Base-by-base conservation (phyloP, 2,113 vertebrate species). In the Gadus chalcogrammus region DNA sequence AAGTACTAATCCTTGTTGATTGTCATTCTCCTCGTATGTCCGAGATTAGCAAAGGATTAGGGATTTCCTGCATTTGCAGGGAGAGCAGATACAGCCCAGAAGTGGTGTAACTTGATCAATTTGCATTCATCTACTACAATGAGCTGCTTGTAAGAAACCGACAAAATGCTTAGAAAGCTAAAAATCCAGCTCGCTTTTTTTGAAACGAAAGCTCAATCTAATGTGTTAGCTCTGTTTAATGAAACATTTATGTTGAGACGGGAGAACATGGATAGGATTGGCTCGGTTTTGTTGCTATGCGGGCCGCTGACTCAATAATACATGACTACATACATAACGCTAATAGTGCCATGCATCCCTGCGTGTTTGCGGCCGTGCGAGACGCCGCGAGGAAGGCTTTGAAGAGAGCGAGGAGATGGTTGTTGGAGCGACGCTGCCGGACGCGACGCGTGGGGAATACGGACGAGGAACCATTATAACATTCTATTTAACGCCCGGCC, bases 261-360 rank as follows among this genome's bases (percentile, higher is more conserved):
- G 2, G 28, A 70, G 42, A 70, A 71, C 18, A 72, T 1, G 15
- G 65, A 75, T 68, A 73, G 77, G 28, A 61, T 16, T 68, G 64
- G 52, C 75, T 74, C 7, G 67, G 69, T 80, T 66, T 65, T 71
- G 17, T 35, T 48, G 70, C 70, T 64, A 42, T 53, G 69, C 28
- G 70, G 70, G 67, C 69, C 68, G 5, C 80, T 86, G 63, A 84
- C 85, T 85, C 79, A 83, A 73, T 87, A 71, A 84, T 58, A 13
- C 69, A 20, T 24, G 42, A 17, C 11, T 9, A 9, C 42, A 48
- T 48, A 48, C 42, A 2, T 20, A 61, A 53, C 58, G 24, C 55
- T 68, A 64, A 65, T 64, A 24, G n/a, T 35, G 76, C 7, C 74
- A 73, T 80, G 73, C 52, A 73, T 82, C 70, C 65, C 68, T 73